Base-by-base conservation (phyloP, 1,140 invertebrate species). In the Lepidotrigona ventralis region DNA sequence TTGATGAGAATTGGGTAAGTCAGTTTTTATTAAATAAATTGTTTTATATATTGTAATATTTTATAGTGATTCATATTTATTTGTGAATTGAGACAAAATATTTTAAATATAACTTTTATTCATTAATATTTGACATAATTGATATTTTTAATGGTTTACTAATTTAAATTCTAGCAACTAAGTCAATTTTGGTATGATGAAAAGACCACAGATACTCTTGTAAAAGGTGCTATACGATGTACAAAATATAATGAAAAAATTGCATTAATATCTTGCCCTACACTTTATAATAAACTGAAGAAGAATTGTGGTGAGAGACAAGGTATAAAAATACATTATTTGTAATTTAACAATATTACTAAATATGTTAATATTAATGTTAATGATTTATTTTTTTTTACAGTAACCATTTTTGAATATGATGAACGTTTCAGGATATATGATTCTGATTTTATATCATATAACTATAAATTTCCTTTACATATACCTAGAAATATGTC, bases 101-200 rank as follows among this genome's bases (percentile, higher is more conserved):
- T 73, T 68, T 39, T 66, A 95, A 93, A 89, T 46, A 86, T 79
- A 74, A 46, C 39, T 46, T 26, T 56, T 68, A 26, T 63, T n/a
- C 12, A 85, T 66, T 29, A 33, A 66, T 21, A 29, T 66, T 33
- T 66, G 19, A 64, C 5, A n/a, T n/a, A 17, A 26, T 26, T 84
- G 63, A 81, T 19, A 29, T 72, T 23, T 14, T 3, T 60, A 63
- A 29, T 63, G 5, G 19, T 60, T 51, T 21, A 51, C 21, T 33
- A 39, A 64, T 64, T 39, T 73, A 0, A 85, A 88, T 96, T 96
- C 8, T 91, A 99, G 98, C 98, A 99, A 98, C 93, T 99, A 39
- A 99, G 98, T 92, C 98, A 99, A 93, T 99, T 99, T 95, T 99
- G 98, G 98, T 99, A 99, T 91, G 96, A 97, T 91, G 96, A 97